Evolutionary conservation across 2,888 invertebrate genomes (phyloP).

Genomic region (Ochropleura plecta): DNA sequence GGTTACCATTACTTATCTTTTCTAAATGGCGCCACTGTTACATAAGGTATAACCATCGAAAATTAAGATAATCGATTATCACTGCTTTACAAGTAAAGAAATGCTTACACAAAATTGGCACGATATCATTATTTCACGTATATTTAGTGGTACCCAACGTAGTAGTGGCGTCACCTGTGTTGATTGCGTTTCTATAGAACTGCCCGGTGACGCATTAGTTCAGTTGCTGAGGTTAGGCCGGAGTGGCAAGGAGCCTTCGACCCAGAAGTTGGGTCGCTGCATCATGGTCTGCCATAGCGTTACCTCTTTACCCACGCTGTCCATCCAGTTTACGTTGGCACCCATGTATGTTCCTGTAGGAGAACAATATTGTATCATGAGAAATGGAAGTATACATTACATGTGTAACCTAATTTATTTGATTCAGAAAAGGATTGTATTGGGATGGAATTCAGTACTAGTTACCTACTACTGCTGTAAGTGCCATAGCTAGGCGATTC

Average conservation of each 20-base stretch:
- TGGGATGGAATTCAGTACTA: neutral
- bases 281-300: conserved; percentile 98
- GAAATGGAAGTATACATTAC: neutral
- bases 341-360: conserved; percentile 95
- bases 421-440: neutral
- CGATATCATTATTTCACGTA: conserved; percentile 46
- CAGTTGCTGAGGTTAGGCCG: conserved; percentile 93
- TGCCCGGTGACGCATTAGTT: conserved; percentile 54
- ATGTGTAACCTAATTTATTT: neutral
- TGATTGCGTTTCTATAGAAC: conserved; percentile 40
- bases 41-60: conserved; percentile 15
- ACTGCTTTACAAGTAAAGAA: conserved; percentile 43
- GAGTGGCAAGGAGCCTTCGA: conserved; percentile 97
- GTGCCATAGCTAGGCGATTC: neutral
- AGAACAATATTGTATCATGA: conserved; percentile 56
- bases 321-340: conserved; percentile 98
- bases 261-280: conserved; percentile 98
- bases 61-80: conserved; percentile 40
- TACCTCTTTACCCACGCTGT: conserved; percentile 97
- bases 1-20: conserved; percentile 20
- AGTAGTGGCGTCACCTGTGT: conserved; percentile 23
- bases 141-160: conserved; percentile 30
- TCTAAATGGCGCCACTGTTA: conserved; percentile 28
- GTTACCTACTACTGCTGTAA: neutral
- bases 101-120: conserved; percentile 53